Evolutionary conservation across 2,888 invertebrate genomes (phyloP), one percentile per base, ranked within the genome.

Genomic region (Siphonodentalium dalli): DNA sequence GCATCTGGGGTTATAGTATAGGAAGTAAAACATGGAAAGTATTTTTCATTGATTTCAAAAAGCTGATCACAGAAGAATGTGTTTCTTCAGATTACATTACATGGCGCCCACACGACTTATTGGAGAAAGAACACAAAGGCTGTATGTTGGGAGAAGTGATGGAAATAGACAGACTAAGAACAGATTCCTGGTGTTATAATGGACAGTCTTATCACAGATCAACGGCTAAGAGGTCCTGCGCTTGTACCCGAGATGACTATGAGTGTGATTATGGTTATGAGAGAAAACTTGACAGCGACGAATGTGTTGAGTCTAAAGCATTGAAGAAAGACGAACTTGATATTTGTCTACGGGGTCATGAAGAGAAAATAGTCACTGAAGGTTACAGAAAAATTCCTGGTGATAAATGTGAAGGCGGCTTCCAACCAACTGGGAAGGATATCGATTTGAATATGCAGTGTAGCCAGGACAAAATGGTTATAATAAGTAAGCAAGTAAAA

Each of bases 251-350:
- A 26, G 77, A 75, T 15, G 81, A 81, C 63, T 81, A 75, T 65
- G 77, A 78, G 61, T 81, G 80, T 73, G 80, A 80, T 44, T 81
- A 75, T 65, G 79, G 76, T 9, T 81, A 69, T 64, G 61, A 62
- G 40, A 51, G 77, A 39, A 66, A 66, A 5, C 61, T 52, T 0
- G 66, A 65, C 8, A 62, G 60, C n/a, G 68, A 71, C 27, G 43
- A 54, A 4, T 81, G 80, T 65, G 38, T 63, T 0, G 56, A 64
- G 46, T 68, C 74, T 13, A 38, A 45, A 15, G 54, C 65, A 1
- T 73, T 77, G 42, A 64, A 59, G 15, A 58, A 57, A 11, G 58
- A 61, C 20, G 68, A 73, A n/a, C 56, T 78, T n/a, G 69, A 78
- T 48, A 71, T 79, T 38, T 80, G 80, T 61, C 38, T 68, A 15